Conservation (phyloP, 2,888 invertebrate species). For the Epirrita christyi region DNA sequence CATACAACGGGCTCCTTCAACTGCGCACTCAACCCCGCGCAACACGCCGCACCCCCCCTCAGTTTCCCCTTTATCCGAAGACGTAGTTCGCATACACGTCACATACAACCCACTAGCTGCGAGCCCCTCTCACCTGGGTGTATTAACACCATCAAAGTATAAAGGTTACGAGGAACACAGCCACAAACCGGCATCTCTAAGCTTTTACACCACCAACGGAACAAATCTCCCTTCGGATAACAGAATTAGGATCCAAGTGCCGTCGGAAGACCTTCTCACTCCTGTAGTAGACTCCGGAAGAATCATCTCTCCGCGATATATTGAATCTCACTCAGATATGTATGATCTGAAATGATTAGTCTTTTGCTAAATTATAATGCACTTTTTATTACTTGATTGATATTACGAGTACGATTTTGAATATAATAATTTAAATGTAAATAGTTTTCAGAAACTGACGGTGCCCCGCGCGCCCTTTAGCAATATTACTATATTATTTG, state of each 20-base stretch:
- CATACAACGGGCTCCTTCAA: constrained; percentile 80
- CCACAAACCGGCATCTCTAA: constrained; percentile 72
- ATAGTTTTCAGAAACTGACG: not conserved
- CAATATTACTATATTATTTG: constrained; percentile 29
- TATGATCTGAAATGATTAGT: constrained; percentile 68
- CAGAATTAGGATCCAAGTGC: constrained; percentile 90
- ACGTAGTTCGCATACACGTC: constrained; percentile 91
- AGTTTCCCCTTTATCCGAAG: constrained; percentile 86
- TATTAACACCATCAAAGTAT: constrained; percentile 73
- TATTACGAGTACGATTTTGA: not conserved
- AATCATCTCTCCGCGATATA: constrained; percentile 69
- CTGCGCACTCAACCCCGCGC: constrained; percentile 86
- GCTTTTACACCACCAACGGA: constrained; percentile 83
- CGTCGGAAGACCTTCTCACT: constrained; percentile 87
- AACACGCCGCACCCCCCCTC: constrained; percentile 87
- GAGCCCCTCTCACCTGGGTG: constrained; percentile 81
- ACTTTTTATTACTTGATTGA: constrained; percentile 5
- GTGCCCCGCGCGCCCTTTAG: not conserved
- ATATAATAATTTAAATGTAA: not conserved
- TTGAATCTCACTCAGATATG: constrained; percentile 71
- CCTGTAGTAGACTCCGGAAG: constrained; percentile 86
- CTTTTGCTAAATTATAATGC: not conserved
- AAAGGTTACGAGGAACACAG: constrained; percentile 66
- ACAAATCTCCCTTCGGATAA: constrained; percentile 86
- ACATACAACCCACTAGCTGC: constrained; percentile 86